These are phyloP conservation scores for Abrostola triplasia DNA, from an alignment of 2,888 invertebrate species.

Conservation along the genomic window DNA sequence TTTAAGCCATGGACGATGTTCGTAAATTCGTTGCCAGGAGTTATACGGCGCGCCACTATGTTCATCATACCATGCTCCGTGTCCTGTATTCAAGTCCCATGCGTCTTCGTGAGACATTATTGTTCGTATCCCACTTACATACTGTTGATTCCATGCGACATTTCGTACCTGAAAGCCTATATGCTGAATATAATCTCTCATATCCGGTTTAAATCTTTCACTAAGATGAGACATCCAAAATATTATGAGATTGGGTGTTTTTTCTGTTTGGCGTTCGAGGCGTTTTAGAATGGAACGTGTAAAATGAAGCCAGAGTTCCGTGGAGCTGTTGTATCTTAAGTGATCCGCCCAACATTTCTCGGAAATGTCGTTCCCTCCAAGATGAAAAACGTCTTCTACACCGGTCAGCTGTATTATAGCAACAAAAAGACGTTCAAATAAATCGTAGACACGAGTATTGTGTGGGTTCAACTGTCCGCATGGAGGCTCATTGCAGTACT, in stretches of 20 bases:
- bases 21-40: conserved; percentile 95
- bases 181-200: conserved; percentile 63
- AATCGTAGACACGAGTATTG: conserved; percentile 91
- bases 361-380: conserved; percentile 93
- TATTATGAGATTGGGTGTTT: conserved; percentile 69
- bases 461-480: conserved; percentile 94
- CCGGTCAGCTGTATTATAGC: conserved; percentile 92
- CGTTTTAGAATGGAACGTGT: conserved; percentile 89
- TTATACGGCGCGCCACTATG: conserved; percentile 93
- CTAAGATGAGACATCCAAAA: conserved; percentile 71
- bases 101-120: conserved; percentile 94
- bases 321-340: conserved; percentile 90
- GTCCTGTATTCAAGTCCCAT: conserved; percentile 95
- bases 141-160: conserved; percentile 89
- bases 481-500: conserved; percentile 93
- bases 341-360: conserved; percentile 91
- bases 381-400: conserved; percentile 93
- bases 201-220: conserved; percentile 66
- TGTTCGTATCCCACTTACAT: conserved; percentile 89
- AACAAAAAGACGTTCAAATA: conserved; percentile 91
- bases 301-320: conserved; percentile 92
- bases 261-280: conserved; percentile 86
- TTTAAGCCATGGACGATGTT: conserved; percentile 91
- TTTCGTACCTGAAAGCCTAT: conserved; percentile 87
- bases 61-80: conserved; percentile 93